phyloP scores from a whole-genome alignment of 2,888 invertebrate genomes.

The Megamerina dolium region DNA sequence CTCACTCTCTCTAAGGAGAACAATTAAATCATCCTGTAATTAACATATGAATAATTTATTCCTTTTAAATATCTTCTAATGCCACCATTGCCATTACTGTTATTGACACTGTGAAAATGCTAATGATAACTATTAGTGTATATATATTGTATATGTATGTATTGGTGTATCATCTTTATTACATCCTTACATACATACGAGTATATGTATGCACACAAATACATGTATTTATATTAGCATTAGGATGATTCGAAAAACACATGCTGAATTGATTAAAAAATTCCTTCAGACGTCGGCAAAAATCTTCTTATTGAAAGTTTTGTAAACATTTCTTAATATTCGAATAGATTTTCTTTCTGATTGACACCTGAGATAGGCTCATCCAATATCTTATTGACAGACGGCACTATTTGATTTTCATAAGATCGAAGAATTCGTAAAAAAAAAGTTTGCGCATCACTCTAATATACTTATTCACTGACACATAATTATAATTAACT shows the following conservation, averaged over 20 bases:
- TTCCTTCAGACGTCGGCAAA: too few species aligned
- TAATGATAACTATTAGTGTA: too few species aligned
- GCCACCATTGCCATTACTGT: neutral
- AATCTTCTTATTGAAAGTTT: too few species aligned
- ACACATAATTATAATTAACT: conserved; percentile 36
- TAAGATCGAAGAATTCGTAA: too few species aligned
- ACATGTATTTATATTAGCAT: too few species aligned
- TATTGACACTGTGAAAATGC: too few species aligned
- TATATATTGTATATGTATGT: neutral
- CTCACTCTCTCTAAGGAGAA: conserved; percentile 14
- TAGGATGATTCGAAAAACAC: too few species aligned
- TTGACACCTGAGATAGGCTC: neutral
- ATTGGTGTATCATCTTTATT: neutral
- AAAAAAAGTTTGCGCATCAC: neutral
- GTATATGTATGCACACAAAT: conserved; percentile 6
- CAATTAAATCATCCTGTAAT: conserved; percentile 28
- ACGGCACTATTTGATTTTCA: neutral
- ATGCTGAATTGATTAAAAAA: too few species aligned
- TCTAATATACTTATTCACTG: conserved; percentile 3
- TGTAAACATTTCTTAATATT: too few species aligned
- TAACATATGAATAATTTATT: conserved; percentile 26
- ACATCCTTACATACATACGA: too few species aligned
- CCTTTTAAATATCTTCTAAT: conserved; percentile 9
- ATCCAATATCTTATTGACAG: neutral
- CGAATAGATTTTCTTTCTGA: too few species aligned